A percentile compares a stretch with the other conserved stretches of the same genome.
phyloP scores from a whole-genome alignment of 92 coral and sea anemone genomes.

The Muricea muricata region DNA sequence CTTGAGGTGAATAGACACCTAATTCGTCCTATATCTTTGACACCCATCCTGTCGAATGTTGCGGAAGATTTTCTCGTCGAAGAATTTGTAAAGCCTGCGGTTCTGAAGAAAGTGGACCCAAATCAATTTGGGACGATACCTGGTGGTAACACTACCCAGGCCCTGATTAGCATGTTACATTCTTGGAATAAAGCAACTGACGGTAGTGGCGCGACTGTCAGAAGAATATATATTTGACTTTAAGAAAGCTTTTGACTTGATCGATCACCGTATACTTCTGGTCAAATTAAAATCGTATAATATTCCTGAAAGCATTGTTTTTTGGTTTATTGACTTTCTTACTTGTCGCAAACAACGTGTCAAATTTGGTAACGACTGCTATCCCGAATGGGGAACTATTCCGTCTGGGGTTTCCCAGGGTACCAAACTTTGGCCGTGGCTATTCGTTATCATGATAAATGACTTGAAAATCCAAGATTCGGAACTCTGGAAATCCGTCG shows the following conservation, averaged over 20 bases:
- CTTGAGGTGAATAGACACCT: constrained; percentile 7
- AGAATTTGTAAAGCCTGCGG: constrained; percentile 17
- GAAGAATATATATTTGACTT: neutral
- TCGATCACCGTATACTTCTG: neutral
- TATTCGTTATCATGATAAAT: constrained; percentile 2
- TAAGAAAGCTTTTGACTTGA: neutral
- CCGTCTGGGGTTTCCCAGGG: neutral
- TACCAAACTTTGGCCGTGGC: neutral
- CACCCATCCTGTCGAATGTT: constrained; percentile 8
- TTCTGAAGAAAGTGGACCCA: constrained; percentile 7
- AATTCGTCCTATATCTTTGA: constrained; percentile 11
- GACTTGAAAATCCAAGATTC: neutral
- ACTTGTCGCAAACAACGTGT: constrained; percentile 8
- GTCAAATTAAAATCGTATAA: neutral
- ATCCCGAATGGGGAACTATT: neutral
- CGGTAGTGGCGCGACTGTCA: constrained; percentile 6
- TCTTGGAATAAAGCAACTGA: constrained; percentile 6
- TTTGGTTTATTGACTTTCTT: constrained; percentile 3
- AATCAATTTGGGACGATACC: constrained; percentile 26
- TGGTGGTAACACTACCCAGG: neutral
- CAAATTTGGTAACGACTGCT: constrained; percentile 7
- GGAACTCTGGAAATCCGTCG: constrained; percentile 7
- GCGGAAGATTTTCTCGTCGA: constrained; percentile 7
- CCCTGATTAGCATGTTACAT: neutral
- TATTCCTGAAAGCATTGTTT: neutral